Conservation (phyloP, 1,140 invertebrate species). For the Octopus bimaculoides region DNA sequence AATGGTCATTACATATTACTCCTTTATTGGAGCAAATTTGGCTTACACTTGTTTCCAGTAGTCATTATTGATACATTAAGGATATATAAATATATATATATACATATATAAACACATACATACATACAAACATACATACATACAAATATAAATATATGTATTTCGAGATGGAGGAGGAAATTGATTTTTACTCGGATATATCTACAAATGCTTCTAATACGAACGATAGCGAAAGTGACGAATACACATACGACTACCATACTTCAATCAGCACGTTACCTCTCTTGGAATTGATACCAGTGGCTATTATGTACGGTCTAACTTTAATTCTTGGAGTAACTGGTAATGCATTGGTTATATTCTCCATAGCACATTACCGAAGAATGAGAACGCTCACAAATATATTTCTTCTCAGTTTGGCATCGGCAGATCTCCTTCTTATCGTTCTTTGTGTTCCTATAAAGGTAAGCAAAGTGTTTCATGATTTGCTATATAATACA, state of each 20-base stretch:
- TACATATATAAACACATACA: too few species aligned
- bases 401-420: slow-evolving; percentile 68
- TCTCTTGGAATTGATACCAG: slow-evolving; percentile 64
- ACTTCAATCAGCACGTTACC: slow-evolving; percentile 50
- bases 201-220: too few species aligned
- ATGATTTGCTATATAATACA: too few species aligned
- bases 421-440: slow-evolving; percentile 71
- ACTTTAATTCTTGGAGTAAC: slow-evolving; percentile 65
- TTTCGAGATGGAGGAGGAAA: too few species aligned
- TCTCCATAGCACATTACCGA: slow-evolving; percentile 59
- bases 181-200: too few species aligned
- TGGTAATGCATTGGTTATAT: slow-evolving; percentile 66
- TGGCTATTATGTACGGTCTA: slow-evolving; percentile 64
- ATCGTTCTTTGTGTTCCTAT: slow-evolving; percentile 74
- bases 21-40: too few species aligned
- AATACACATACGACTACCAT: slow-evolving; percentile 57
- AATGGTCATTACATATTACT: too few species aligned
- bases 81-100: too few species aligned
- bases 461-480: slow-evolving; percentile 61
- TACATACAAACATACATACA: too few species aligned
- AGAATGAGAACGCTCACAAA: slow-evolving; percentile 68
- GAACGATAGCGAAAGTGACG: neutral
- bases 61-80: too few species aligned
- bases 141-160: too few species aligned
- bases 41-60: too few species aligned